Evolutionary conservation across 2,113 vertebrate genomes (phyloP).

Genomic region (Phylloscopus trochiloides): DNA sequence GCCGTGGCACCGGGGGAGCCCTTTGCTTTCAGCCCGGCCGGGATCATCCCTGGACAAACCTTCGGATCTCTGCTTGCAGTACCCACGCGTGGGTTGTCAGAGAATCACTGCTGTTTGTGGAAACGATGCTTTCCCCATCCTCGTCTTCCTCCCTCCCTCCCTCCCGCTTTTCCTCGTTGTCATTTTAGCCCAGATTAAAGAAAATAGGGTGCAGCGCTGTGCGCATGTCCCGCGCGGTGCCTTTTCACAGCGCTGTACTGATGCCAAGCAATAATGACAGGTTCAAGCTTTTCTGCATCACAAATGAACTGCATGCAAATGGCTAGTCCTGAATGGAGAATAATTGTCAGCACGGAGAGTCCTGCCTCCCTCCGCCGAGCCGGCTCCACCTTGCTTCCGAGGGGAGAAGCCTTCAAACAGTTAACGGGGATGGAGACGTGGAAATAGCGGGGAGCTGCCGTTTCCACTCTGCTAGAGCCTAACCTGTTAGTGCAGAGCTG

Average conservation of each 20-base stretch:
- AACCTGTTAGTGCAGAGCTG: conserved; percentile 70
- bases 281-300: conserved; percentile 75
- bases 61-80: background rate
- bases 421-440: background rate
- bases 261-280: conserved; percentile 78
- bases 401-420: conserved; percentile 12
- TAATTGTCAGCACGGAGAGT: conserved; percentile 59
- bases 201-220: conserved; percentile 13
- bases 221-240: conserved; percentile 49
- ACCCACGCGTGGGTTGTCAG: background rate
- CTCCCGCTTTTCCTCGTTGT: conserved; percentile 29
- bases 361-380: background rate
- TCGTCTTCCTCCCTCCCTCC: background rate
- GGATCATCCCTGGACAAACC: fast-evolving
- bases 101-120: background rate
- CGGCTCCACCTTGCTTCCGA: background rate
- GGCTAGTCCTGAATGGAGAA: conserved; percentile 67
- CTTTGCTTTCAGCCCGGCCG: background rate
- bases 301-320: conserved; percentile 78
- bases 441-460: conserved; percentile 50
- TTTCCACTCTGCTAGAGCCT: conserved; percentile 62
- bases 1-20: background rate
- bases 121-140: background rate
- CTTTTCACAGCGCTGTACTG: conserved; percentile 56
- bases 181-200: conserved; percentile 61